phyloP scores from a whole-genome alignment of 2,797 vertebrate species.

The Pangasius sanitwongsei region DNA sequence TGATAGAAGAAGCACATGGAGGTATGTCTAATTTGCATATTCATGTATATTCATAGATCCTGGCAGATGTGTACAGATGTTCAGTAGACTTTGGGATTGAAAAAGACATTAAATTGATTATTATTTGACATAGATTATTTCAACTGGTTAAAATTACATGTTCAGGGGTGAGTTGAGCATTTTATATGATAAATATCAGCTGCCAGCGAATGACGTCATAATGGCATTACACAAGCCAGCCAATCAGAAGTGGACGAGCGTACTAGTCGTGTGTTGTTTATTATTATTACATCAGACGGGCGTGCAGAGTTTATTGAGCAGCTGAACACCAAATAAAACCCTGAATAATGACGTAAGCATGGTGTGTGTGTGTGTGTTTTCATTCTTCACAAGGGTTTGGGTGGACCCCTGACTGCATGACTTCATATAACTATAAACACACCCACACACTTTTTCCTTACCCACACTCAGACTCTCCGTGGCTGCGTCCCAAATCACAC shows the following conservation, averaged over 20 bases:
- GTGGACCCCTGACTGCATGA: slow-evolving; percentile 9
- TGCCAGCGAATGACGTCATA: background rate
- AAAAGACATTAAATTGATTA: background rate
- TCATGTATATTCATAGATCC: background rate
- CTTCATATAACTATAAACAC: slow-evolving; percentile 50
- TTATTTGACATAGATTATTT: background rate
- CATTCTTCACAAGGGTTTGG: background rate
- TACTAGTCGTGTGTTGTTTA: background rate
- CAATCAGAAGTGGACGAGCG: background rate
- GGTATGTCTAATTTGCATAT: background rate
- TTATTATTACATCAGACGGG: background rate
- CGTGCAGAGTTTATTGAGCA: background rate
- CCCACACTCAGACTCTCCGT: background rate
- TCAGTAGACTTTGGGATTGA: background rate
- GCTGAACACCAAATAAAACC: background rate
- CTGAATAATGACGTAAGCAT: background rate
- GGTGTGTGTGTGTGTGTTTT: background rate
- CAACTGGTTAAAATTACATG: background rate
- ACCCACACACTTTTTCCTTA: slow-evolving; percentile 33
- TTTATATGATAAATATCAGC: background rate
- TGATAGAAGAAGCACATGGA: background rate
- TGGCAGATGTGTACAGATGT: background rate
- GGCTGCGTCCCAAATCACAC: background rate
- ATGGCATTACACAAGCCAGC: background rate
- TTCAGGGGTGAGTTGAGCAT: background rate